A percentile compares a stretch with the other conserved stretches of the same genome.
Evolutionary conservation across 2,113 vertebrate species (phyloP).

Genomic region (Smithornis capensis): DNA sequence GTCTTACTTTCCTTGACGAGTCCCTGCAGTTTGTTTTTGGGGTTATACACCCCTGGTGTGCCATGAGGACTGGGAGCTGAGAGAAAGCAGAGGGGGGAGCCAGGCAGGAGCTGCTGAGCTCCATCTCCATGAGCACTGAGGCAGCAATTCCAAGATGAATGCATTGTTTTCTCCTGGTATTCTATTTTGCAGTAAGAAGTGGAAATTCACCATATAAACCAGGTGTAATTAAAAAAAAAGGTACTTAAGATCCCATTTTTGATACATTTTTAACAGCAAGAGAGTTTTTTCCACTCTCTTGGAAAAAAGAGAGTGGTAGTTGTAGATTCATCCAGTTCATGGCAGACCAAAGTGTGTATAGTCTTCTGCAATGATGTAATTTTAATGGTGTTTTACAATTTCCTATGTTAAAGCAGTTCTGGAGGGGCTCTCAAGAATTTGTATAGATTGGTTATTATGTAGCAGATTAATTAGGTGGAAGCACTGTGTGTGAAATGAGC

Average conservation of each 20-base stretch:
- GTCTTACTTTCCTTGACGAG: background rate
- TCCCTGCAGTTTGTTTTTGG: background rate
- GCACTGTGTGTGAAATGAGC: background rate
- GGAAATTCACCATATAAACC: background rate
- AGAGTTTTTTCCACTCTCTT: background rate
- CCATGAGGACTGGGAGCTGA: background rate
- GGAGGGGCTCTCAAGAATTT: background rate
- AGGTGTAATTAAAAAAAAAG: background rate
- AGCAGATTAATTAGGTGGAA: conserved; percentile 7
- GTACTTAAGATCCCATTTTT: background rate
- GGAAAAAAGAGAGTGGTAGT: too few relatives aligned
- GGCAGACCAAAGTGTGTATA: background rate
- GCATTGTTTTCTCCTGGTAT: background rate
- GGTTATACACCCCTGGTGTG: background rate
- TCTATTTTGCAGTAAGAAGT: background rate
- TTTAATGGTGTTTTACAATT: background rate
- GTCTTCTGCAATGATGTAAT: background rate
- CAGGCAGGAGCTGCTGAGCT: background rate
- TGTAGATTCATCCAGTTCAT: background rate
- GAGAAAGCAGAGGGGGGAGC: background rate
- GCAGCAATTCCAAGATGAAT: background rate
- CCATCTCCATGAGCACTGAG: background rate
- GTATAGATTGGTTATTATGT: background rate
- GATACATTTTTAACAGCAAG: background rate
- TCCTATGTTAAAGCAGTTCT: background rate